Base-by-base conservation (phyloP, 2,113 vertebrate genomes). In the Catharus minimus region DNA sequence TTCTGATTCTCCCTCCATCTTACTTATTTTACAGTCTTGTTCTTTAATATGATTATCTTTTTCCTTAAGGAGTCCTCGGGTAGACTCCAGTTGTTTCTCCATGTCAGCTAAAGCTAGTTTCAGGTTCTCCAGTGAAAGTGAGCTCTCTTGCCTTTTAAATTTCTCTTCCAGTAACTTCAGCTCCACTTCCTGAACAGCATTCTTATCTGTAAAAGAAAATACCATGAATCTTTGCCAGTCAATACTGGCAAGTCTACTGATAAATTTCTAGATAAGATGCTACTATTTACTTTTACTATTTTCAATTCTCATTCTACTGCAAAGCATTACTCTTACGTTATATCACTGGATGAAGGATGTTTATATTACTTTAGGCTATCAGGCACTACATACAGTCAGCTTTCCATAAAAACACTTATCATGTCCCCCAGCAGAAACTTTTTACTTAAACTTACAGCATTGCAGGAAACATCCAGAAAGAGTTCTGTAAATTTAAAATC, bases 161-260 rank as follows among this genome's bases (percentile, higher is more conserved):
- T 98, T 98, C 43, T 98, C 97, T 92, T 97, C 74, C 75, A 99
- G 96, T 67, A 93, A 94, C 95, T 97, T 98, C 84, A 99, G 78
- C 82, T 98, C 96, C 39, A 93, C 94, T 30, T 95, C 95, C 89
- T 98, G 98, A 71, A 69, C 92, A 60, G 94, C 67, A 87, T 97
- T 98, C 96, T 98, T 99, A 57, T 87, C 99, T 99, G 82, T 20
- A 92, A 90, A 58, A 80, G 44, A 58, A 86, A 83, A 92, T 26
- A 52, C 18, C 62, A 80, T 46, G 95, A 79, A 81, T 39, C 3
- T 62, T 88, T 43, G 43, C 27, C 71, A 92, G 30, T 36, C 39
- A 86, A 30, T 55, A 57, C 22, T 47, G 15, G 17, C 20, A 85
- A 88, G 39, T 41, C 20, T 49, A 65, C 41, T n/a, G 21, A 41